phyloP scores from a whole-genome alignment of 2,113 vertebrate species.

The Arothron firmamentum region DNA sequence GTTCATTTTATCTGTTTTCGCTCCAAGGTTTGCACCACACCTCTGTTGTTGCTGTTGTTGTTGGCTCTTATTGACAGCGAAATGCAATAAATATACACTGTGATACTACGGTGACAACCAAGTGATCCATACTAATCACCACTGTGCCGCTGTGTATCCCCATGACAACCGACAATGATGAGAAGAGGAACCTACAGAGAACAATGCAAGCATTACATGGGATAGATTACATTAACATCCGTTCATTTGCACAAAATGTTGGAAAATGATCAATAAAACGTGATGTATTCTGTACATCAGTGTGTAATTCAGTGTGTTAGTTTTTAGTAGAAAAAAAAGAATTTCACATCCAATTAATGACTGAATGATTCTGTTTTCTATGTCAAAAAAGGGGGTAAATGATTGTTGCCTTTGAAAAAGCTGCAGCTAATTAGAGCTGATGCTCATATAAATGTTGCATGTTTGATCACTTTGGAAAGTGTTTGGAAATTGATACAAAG shows the following conservation, averaged over 20 bases:
- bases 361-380: too few relatives aligned
- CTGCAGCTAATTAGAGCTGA: too few relatives aligned
- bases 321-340: too few relatives aligned
- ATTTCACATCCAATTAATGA: too few relatives aligned
- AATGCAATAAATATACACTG: background rate
- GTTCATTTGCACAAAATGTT: too few relatives aligned
- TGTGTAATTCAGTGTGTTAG: too few relatives aligned
- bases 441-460: too few relatives aligned
- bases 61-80: background rate
- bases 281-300: background rate
- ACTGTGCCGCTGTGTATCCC: slow-evolving; percentile 34
- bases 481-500: too few relatives aligned
- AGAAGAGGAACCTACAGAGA: slow-evolving; percentile 41
- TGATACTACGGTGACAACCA: background rate
- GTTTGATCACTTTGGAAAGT: too few relatives aligned
- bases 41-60: background rate
- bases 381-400: too few relatives aligned
- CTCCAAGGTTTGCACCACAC: background rate
- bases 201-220: slow-evolving; percentile 41
- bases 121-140: slow-evolving; percentile 8
- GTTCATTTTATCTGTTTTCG: slow-evolving; percentile 32
- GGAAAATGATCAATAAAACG: background rate
- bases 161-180: slow-evolving; percentile 52
- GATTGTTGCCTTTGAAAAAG: too few relatives aligned
- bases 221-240: too few relatives aligned